These are phyloP conservation scores for Strigops habroptila DNA, from an alignment of 2,113 vertebrate species.

Conservation along the genomic window DNA sequence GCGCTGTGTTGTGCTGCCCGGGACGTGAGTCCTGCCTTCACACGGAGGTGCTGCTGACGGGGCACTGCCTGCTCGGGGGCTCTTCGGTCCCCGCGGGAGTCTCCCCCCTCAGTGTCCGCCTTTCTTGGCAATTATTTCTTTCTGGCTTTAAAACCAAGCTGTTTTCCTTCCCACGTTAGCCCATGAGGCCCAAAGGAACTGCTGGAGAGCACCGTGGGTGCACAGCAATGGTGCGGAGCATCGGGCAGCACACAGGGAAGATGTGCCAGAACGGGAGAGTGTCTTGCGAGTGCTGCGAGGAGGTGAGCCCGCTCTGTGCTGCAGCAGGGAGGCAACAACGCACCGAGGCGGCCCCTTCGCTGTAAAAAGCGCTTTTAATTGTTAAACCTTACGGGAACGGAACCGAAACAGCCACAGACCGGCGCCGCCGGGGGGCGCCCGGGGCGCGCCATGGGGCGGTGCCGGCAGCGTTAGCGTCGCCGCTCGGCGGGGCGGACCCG, in stretches of 20 bases:
- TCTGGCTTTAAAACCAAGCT: not conserved
- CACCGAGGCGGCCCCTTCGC: not conserved
- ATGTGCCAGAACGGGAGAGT: not conserved
- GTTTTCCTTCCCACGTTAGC: not conserved
- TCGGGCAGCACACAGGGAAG: not conserved
- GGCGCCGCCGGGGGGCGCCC: not conserved
- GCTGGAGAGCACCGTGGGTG: not conserved
- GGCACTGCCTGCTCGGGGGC: not conserved
- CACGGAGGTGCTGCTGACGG: not conserved
- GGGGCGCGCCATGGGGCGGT: not conserved
- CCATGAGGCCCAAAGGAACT: not conserved
- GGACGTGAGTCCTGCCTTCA: rapidly evolving
- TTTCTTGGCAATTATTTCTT: not conserved
- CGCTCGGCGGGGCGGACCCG: not conserved
- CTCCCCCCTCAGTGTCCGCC: not conserved
- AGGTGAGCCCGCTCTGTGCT: not conserved
- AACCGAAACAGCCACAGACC: not conserved
- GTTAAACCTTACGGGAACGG: not conserved
- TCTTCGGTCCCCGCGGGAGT: not conserved
- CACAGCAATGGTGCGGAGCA: rapidly evolving
- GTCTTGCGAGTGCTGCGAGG: not conserved
- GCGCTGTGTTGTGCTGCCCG: not conserved
- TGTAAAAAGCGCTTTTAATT: not conserved
- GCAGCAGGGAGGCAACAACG: not conserved
- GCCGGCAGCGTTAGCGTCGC: not conserved